phyloP scores from a whole-genome alignment of 92 coral and sea anemone genomes.

The Metridium senile region DNA sequence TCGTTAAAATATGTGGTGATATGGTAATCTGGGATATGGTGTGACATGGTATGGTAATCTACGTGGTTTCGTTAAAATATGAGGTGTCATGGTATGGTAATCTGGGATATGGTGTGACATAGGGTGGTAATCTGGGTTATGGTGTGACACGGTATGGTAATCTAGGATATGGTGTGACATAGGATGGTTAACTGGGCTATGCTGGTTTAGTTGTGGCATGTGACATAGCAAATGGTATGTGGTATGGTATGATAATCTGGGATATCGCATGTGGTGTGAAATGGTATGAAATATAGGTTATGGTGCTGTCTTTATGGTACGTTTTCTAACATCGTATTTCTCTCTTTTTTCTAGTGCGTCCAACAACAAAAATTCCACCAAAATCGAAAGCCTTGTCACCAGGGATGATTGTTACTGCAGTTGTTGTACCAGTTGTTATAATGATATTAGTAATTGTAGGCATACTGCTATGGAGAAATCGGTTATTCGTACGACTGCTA shows the following conservation, averaged over 20 bases:
- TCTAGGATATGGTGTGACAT: background rate
- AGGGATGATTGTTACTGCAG: conserved; percentile 15
- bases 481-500: background rate
- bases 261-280: background rate
- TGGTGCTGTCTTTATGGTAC: no score
- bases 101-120: background rate
- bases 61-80: background rate
- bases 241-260: background rate
- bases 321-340: no score
- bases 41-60: background rate
- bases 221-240: background rate
- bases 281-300: background rate
- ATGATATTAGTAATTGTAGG: background rate
- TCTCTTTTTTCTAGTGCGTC: background rate
- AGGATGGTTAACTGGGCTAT: background rate
- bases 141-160: background rate
- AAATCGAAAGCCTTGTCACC: background rate
- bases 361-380: background rate
- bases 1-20: background rate
- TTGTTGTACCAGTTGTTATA: conserved; percentile 16
- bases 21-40: background rate
- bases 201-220: no score
- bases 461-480: conserved; percentile 14
- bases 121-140: background rate
- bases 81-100: background rate